A percentile compares a stretch with the other conserved stretches of the same genome.
These are phyloP conservation scores for Agriopis aurantiaria DNA, from an alignment of 2,888 invertebrate species.

Conservation along the genomic window DNA sequence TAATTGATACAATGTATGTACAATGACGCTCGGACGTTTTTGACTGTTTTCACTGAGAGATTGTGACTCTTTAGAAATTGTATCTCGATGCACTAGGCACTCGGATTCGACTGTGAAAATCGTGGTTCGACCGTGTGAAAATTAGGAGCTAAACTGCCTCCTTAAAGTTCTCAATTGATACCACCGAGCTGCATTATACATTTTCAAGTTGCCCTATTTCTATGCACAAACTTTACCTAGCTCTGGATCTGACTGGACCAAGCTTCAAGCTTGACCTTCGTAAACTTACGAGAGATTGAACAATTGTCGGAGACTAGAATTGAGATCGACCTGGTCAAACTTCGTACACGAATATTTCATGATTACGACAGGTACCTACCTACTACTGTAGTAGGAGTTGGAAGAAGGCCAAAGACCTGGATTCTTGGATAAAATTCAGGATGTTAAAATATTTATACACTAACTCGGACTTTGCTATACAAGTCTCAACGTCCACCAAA, in stretches of 20 bases:
- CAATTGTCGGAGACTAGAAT: background rate
- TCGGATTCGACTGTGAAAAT: too few relatives aligned
- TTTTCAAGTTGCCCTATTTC: conserved; percentile 6
- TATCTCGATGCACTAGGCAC: too few relatives aligned
- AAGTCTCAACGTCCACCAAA: background rate
- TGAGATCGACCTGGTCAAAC: background rate
- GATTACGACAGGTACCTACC: background rate
- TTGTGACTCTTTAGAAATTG: too few relatives aligned
- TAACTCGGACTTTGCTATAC: conserved; percentile 3
- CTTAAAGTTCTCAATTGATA: too few relatives aligned
- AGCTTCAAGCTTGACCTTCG: conserved; percentile 12
- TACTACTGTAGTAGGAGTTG: too few relatives aligned
- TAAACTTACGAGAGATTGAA: conserved; percentile 3
- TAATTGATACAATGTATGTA: too few relatives aligned
- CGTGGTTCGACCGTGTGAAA: too few relatives aligned
- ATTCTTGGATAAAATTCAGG: conserved; percentile 5
- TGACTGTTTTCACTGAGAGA: too few relatives aligned
- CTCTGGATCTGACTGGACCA: background rate
- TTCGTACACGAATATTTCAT: conserved; percentile 5
- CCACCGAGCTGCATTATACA: background rate
- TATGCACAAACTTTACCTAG: conserved; percentile 8
- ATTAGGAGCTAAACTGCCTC: too few relatives aligned
- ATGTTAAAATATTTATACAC: conserved; percentile 10
- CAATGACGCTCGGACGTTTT: too few relatives aligned
- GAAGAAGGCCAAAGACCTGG: conserved; percentile 1